A percentile compares a stretch with the other conserved stretches of the same genome.
These are phyloP conservation scores for Lytechinus pictus DNA, from an alignment of 35 echinoderm and acorn worm species.

Conservation along the genomic window DNA sequence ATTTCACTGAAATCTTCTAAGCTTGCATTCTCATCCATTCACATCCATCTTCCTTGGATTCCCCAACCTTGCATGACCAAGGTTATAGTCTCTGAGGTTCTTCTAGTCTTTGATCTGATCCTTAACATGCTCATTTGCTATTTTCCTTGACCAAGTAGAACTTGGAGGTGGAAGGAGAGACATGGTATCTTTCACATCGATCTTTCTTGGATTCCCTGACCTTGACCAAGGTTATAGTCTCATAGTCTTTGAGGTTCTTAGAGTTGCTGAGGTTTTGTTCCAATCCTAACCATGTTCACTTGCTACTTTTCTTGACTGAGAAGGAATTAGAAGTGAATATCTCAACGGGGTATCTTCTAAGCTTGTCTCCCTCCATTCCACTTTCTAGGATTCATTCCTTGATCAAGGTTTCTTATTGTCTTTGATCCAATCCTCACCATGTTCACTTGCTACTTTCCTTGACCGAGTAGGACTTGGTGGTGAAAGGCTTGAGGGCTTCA, in stretches of 20 bases:
- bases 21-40: too few species aligned
- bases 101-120: not conserved
- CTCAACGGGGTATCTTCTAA: too few species aligned
- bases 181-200: not conserved
- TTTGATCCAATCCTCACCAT: not conserved
- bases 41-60: not conserved
- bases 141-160: slow-evolving; percentile 35
- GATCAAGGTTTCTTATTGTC: not conserved
- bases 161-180: slow-evolving; percentile 63
- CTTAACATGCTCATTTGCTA: not conserved
- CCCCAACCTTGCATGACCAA: not conserved
- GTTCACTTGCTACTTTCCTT: slow-evolving; percentile 38
- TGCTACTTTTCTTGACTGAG: too few species aligned
- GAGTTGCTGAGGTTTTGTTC: too few species aligned
- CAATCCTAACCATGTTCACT: too few species aligned
- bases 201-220: not conserved
- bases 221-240: not conserved
- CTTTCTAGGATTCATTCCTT: too few species aligned
- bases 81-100: not conserved
- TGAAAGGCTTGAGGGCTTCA: slow-evolving; percentile 80
- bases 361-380: too few species aligned
- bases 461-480: slow-evolving; percentile 48
- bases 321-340: too few species aligned
- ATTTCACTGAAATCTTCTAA: too few species aligned
- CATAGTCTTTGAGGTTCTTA: too few species aligned